Evolutionary conservation across 1,140 invertebrate species (phyloP).

Genomic region (Prorops nasuta): DNA sequence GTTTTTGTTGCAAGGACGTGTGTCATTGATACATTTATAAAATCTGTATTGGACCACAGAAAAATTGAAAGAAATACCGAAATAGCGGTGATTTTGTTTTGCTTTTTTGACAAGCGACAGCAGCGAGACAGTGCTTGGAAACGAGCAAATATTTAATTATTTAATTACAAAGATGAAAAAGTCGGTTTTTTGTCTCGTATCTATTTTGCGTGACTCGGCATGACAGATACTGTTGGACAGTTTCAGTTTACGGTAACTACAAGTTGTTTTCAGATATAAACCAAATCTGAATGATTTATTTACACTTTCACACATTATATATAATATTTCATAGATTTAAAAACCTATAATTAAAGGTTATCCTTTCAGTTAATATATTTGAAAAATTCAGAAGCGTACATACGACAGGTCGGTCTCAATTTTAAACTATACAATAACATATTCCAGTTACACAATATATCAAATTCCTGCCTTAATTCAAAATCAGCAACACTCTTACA

Average conservation of each 20-base stretch:
- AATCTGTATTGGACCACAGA: too few species aligned
- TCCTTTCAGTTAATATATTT: background rate
- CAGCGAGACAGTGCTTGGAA: too few species aligned
- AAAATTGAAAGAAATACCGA: too few species aligned
- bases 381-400: background rate
- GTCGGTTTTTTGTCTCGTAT: too few species aligned
- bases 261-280: background rate
- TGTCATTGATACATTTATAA: too few species aligned
- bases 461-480: background rate
- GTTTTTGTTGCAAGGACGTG: too few species aligned
- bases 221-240: too few species aligned
- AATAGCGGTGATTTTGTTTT: too few species aligned
- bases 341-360: background rate
- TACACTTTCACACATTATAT: background rate
- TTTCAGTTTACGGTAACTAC: background rate
- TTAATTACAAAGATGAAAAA: too few species aligned
- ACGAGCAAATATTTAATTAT: too few species aligned
- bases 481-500: slow-evolving; percentile 30
- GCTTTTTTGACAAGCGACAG: too few species aligned
- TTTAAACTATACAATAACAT: background rate
- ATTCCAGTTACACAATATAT: background rate
- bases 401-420: background rate
- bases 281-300: background rate
- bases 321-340: background rate
- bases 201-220: too few species aligned